phyloP scores from a whole-genome alignment of 2,113 vertebrate genomes.

The Mixornis gularis region DNA sequence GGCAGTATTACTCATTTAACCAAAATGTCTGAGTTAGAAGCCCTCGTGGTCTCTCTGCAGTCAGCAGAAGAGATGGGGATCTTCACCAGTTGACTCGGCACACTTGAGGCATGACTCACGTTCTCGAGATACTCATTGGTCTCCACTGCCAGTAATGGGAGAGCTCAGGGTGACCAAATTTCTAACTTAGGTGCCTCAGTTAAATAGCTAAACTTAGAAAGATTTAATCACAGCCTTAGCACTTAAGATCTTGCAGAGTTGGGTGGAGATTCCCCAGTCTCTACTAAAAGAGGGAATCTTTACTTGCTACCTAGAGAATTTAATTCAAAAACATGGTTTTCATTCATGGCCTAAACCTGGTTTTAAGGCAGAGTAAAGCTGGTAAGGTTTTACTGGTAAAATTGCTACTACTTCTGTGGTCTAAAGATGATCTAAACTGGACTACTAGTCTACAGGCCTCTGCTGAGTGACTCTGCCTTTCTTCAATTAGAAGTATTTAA shows the following conservation, averaged over 20 bases:
- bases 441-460: neutral
- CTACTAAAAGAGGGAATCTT: neutral
- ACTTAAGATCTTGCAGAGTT: neutral
- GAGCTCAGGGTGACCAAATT: conserved; percentile 14
- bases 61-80: neutral
- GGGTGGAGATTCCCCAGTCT: neutral
- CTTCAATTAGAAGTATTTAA: neutral
- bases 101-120: conserved; percentile 31
- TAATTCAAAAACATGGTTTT: neutral
- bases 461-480: neutral
- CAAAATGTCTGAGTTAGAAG: neutral
- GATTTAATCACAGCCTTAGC: neutral
- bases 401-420: neutral
- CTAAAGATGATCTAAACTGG: neutral
- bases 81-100: neutral
- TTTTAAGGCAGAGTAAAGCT: neutral
- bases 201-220: conserved; percentile 33
- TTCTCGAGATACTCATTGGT: neutral
- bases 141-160: neutral
- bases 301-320: neutral
- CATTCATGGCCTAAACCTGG: neutral
- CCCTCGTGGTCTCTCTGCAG: neutral
- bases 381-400: neutral
- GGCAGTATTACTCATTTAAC: neutral
- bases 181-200: neutral